Evolutionary conservation across 2,113 vertebrate species (phyloP).

Genomic region (Nanorana parkeri): DNA sequence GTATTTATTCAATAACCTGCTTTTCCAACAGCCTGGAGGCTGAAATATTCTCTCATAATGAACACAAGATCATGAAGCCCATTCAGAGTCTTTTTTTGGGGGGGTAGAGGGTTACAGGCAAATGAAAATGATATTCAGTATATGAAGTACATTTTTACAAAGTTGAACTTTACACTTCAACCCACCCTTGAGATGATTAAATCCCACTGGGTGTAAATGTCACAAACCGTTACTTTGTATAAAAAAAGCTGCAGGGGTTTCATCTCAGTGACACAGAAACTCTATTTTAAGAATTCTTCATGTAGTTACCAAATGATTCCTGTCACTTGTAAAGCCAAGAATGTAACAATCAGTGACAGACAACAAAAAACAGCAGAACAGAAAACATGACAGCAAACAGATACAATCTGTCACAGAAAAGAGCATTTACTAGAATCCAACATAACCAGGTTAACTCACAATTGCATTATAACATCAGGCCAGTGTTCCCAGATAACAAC

Average conservation of each 20-base stretch:
- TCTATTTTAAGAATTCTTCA: neutral
- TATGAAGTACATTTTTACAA: neutral
- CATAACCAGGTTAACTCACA: neutral
- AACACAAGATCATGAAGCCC: too few relatives aligned
- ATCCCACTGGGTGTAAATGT: neutral
- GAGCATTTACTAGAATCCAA: constrained; percentile 24
- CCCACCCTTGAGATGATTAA: neutral
- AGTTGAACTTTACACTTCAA: neutral
- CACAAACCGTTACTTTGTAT: neutral
- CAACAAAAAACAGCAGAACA: neutral
- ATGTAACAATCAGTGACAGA: constrained; percentile 27
- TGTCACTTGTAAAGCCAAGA: neutral
- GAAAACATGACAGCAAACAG: constrained; percentile 36
- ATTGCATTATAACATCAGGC: neutral
- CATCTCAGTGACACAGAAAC: neutral
- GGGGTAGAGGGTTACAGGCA: too few relatives aligned
- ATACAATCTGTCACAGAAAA: constrained; percentile 9
- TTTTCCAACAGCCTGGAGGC: too few relatives aligned
- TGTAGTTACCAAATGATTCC: constrained; percentile 4
- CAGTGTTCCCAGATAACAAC: constrained; percentile 3
- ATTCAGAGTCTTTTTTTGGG: too few relatives aligned
- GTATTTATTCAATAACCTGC: too few relatives aligned
- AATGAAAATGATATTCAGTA: neutral
- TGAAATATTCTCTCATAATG: too few relatives aligned
- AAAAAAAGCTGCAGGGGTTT: neutral